A percentile compares a stretch with the other conserved stretches of the same genome.
Conservation (phyloP, 2,113 vertebrate species). For the Pachycephala philippinensis region DNA sequence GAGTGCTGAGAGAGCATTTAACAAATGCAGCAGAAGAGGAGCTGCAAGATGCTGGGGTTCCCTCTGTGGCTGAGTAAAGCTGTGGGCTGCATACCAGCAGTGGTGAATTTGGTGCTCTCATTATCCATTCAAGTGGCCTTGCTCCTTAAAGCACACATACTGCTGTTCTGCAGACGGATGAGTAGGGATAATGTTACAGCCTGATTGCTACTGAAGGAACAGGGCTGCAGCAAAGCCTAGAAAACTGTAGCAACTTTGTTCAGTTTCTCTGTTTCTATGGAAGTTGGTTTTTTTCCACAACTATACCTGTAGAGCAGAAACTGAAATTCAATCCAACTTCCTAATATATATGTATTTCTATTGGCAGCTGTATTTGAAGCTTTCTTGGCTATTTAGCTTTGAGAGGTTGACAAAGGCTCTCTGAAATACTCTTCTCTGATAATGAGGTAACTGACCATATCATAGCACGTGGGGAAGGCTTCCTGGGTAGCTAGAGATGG, state of each 20-base stretch:
- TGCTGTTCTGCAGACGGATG: not conserved
- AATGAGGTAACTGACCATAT: not conserved
- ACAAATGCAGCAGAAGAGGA: not conserved
- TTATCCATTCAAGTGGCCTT: not conserved
- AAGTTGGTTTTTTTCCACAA: not conserved
- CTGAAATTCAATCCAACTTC: not conserved
- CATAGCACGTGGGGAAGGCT: accelerated
- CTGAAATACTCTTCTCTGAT: not conserved
- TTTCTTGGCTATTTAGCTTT: not conserved
- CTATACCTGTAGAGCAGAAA: not conserved
- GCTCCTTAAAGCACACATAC: not conserved
- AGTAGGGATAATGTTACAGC: not conserved
- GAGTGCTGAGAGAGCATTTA: not conserved
- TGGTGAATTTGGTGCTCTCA: not conserved
- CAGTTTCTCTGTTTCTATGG: not conserved
- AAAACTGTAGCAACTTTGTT: not conserved
- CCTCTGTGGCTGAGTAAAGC: not conserved
- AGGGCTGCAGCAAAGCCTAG: not conserved
- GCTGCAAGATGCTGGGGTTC: not conserved
- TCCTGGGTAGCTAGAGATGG: not conserved
- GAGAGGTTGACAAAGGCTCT: not conserved
- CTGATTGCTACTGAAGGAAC: not conserved
- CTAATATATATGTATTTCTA: not conserved
- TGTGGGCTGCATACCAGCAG: not conserved
- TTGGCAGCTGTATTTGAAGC: not conserved